phyloP scores from a whole-genome alignment of 2,113 vertebrate species.

The Serilophus lunatus region DNA sequence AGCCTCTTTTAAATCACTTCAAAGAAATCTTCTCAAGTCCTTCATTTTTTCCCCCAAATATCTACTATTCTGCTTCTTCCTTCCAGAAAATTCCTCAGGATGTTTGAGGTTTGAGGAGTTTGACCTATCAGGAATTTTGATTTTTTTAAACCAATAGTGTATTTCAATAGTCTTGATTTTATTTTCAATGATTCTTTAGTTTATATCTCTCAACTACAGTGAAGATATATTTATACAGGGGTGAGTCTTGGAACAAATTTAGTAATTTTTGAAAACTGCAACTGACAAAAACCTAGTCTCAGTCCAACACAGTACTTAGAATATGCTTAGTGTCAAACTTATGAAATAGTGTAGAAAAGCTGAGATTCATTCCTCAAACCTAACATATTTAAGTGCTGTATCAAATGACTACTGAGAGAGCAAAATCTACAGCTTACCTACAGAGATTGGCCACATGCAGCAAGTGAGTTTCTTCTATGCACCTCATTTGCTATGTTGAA shows the following conservation, averaged over 20 bases:
- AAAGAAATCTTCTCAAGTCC: conserved; percentile 22
- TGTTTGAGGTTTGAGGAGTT: not conserved
- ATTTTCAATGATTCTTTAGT: not conserved
- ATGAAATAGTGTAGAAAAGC: not conserved
- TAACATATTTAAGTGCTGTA: accelerated
- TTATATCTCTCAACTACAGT: not conserved
- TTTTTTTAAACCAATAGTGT: not conserved
- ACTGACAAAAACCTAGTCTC: not conserved
- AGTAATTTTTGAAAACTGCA: not conserved
- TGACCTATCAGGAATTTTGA: not conserved
- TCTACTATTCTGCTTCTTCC: not conserved
- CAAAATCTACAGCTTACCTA: not conserved
- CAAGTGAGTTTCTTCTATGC: not conserved
- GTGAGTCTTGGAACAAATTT: not conserved
- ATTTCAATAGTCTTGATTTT: not conserved
- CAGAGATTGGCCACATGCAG: not conserved
- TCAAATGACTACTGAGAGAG: not conserved
- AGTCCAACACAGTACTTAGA: not conserved
- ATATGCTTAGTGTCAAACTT: not conserved
- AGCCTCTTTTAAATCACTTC: not conserved
- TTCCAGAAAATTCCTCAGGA: not conserved
- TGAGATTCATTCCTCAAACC: not conserved
- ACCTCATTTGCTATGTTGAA: not conserved
- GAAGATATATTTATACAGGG: not conserved
- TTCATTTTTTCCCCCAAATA: not conserved